Conservation (phyloP, 2,888 invertebrate species). For the Plagodis dolabraria region DNA sequence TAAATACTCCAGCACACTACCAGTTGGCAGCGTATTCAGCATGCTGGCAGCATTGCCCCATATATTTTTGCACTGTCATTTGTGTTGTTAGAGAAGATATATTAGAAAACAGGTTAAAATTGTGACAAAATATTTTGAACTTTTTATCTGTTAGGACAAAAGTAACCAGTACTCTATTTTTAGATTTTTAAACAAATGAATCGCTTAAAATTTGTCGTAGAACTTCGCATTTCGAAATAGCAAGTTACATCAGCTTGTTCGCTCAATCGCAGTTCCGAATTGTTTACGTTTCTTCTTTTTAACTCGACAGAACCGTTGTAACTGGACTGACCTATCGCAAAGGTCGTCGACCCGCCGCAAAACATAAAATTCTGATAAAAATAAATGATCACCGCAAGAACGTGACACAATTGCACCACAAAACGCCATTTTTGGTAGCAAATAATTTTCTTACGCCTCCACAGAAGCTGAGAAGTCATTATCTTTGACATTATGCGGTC, state of each 20-base stretch:
- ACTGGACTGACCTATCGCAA: constrained; percentile 52
- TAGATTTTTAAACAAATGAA: too few species aligned
- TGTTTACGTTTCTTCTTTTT: constrained; percentile 49
- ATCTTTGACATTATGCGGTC: constrained; percentile 59
- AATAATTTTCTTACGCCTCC: constrained; percentile 43
- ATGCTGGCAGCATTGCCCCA: too few species aligned
- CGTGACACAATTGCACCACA: constrained; percentile 39
- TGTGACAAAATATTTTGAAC: too few species aligned
- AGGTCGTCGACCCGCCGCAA: constrained; percentile 45
- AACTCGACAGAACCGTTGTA: constrained; percentile 55
- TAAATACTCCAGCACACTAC: too few species aligned
- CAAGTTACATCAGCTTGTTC: constrained; percentile 9
- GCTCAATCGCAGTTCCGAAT: constrained; percentile 29
- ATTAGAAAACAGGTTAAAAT: too few species aligned
- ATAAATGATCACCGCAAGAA: constrained; percentile 42
- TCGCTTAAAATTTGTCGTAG: too few species aligned
- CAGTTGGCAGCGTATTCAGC: too few species aligned
- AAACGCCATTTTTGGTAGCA: constrained; percentile 48
- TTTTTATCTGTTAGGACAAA: too few species aligned
- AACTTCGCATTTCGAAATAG: neutral
- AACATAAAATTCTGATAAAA: constrained; percentile 44
- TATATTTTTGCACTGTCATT: too few species aligned
- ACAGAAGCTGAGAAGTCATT: constrained; percentile 46
- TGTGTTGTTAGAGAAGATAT: too few species aligned
- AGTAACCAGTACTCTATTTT: too few species aligned